Evolutionary conservation across 2,888 invertebrate species (phyloP).

Genomic region (Stenoptilia bipunctidactyla): DNA sequence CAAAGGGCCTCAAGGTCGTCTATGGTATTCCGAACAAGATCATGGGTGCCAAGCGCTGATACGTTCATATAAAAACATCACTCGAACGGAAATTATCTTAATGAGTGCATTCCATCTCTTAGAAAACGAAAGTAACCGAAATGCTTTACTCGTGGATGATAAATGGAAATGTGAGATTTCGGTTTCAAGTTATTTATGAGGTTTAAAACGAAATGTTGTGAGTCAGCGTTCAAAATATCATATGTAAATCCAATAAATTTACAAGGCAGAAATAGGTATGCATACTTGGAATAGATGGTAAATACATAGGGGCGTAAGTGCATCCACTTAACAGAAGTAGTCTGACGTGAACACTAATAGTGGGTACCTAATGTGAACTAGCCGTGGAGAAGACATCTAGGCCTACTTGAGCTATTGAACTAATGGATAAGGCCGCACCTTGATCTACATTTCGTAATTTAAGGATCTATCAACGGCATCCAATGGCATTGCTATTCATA

Average conservation of each 20-base stretch:
- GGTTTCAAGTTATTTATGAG: conserved; percentile 9
- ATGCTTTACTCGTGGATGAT: too few relatives aligned
- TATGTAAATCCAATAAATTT: too few relatives aligned
- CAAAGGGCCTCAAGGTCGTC: conserved; percentile 37
- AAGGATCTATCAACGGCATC: background rate
- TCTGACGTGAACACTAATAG: too few relatives aligned
- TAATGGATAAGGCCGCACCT: conserved; percentile 51
- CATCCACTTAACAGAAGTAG: too few relatives aligned
- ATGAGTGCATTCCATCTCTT: background rate
- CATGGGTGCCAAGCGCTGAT: background rate
- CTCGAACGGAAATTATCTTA: background rate
- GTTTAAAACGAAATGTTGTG: too few relatives aligned
- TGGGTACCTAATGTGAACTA: conserved; percentile 1
- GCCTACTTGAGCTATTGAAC: conserved; percentile 32
- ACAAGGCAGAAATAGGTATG: too few relatives aligned
- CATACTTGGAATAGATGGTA: too few relatives aligned
- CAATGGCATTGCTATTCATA: too few relatives aligned
- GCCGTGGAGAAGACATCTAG: conserved; percentile 17
- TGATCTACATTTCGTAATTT: conserved; percentile 39
- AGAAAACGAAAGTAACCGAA: too few relatives aligned
- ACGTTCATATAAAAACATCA: background rate
- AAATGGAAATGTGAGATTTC: too few relatives aligned
- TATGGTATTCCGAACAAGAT: conserved; percentile 24
- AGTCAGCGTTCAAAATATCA: too few relatives aligned
- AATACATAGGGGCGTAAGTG: too few relatives aligned